Evolutionary conservation across 1,140 invertebrate genomes (phyloP).

Genomic region (Habropoda laboriosa): DNA sequence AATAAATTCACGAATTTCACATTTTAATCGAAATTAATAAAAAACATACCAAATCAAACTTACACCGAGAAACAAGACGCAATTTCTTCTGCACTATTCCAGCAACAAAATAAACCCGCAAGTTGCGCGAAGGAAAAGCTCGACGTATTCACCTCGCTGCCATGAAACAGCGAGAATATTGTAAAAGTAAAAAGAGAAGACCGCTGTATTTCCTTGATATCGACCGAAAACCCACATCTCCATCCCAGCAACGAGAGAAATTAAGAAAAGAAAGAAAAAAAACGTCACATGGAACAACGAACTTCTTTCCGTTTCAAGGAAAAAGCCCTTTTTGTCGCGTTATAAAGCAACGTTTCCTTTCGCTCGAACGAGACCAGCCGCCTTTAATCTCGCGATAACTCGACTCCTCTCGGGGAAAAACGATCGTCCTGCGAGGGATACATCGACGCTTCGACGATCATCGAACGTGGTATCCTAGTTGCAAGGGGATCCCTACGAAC

Average conservation of each 20-base stretch:
- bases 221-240: neutral
- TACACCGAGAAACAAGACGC: too few relatives aligned
- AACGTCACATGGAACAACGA: constrained; percentile 3
- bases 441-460: constrained; percentile 19
- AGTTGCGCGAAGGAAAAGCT: too few relatives aligned
- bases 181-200: neutral
- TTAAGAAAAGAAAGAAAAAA: too few relatives aligned
- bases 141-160: too few relatives aligned
- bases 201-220: neutral
- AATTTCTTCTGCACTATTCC: too few relatives aligned
- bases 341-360: constrained; percentile 15
- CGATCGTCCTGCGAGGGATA: neutral
- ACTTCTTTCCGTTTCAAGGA: neutral
- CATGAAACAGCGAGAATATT: too few relatives aligned
- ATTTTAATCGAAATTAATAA: too few relatives aligned
- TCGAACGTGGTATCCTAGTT: neutral
- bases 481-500: neutral
- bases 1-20: too few relatives aligned
- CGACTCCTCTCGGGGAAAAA: neutral
- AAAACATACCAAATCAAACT: too few relatives aligned
- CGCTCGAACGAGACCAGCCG: constrained; percentile 1
- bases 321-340: neutral
- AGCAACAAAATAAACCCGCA: too few relatives aligned
- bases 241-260: neutral
- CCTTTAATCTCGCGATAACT: constrained; percentile 35